Evolutionary conservation across 1,140 invertebrate genomes (phyloP), one percentile per base, ranked within the genome.

Genomic region (Neuroterus valhalla): DNA sequence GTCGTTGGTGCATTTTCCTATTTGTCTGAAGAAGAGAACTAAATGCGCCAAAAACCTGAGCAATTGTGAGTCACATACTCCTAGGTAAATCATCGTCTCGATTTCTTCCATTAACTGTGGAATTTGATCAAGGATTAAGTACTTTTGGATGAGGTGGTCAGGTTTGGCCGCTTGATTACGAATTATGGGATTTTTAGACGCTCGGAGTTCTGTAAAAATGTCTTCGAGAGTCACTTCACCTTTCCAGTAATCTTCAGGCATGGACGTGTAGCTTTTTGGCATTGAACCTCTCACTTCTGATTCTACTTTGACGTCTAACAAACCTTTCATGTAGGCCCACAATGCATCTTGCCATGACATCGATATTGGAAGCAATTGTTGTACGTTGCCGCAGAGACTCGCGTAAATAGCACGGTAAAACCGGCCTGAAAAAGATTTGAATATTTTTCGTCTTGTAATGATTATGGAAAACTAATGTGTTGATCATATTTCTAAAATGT

Each of bases 261-360:
- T 92, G 66, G 89, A 84, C 11, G 87, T 91, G 81, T 92, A 93
- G 14, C 82, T 87, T 81, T 91, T 92, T 5, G 76, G 78, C 76
- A 90, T 91, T 81, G 86, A 88, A 81, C 84, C 91, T 79, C 94
- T 89, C 15, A 96, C 85, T 87, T 95, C 93, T 75, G 92, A 90
- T 82, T 98, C 97, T 1, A 98, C 96, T 75, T 93, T 91, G 15
- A 95, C 93, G 87, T 98, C 97, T 72, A 98, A 93, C 78, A 96
- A 92, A 0, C 94, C 92, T 82, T 94, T 94, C 76, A 97, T 91
- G 85, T 97, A 94, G 11, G 96, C 96, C 97, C 97, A 99, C 12
- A 98, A 87, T 70, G 95, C 91, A 89, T 99, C 98, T 84, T 96
- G 94, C 97, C 97, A 98, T 15, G 93, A 94, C 11, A 91, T 90